Base-by-base conservation (phyloP, 2,113 vertebrate genomes). In the Oreotrochilus melanogaster region DNA sequence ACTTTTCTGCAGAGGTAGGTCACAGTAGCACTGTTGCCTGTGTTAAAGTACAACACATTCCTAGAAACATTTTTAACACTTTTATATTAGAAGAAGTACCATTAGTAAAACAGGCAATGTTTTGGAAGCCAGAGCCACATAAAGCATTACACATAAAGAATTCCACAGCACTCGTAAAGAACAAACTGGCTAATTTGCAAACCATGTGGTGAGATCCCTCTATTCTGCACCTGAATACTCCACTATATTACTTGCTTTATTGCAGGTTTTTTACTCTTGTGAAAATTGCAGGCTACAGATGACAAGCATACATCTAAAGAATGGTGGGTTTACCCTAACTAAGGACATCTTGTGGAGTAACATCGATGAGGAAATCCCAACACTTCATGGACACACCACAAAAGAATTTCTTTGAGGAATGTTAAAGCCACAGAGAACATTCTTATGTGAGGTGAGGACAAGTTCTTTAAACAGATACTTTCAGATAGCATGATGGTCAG, bases 341-440 rank as follows among this genome's bases (percentile, higher is more conserved):
- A 33, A 66, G 39, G 56, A 25, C 33, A 78, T 30, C 65, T 73
- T 54, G 43, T 47, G 33, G 50, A 58, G 23, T 89, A 84, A 91
- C 47, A 61, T 3, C 7, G 2, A 60, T 25, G 48, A 89, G 60
- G 81, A 89, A 80, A 58, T 39, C 35, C 74, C 56, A 81, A 37
- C 50, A 6, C 66, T 83, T 58, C 88, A 65, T 10, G 30, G 43
- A 86, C 73, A 70, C 60, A 84, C 7, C 43, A 66, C 21, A 61
- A 57, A 96, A 85, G 30, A 87, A 93, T 95, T 64, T 95, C 8
- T 66, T 30, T 45, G 37, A 94, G 57, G 73, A 87, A 91, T 60
- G 43, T 85, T 60, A 74, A 73, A 92, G 62, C n/a, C 92, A 81
- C 80, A 78, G 43, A 85, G 30, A 85, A 72, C 85, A 94, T 95